Evolutionary conservation across 2,888 invertebrate species (phyloP).

Genomic region (Anodontia alba): DNA sequence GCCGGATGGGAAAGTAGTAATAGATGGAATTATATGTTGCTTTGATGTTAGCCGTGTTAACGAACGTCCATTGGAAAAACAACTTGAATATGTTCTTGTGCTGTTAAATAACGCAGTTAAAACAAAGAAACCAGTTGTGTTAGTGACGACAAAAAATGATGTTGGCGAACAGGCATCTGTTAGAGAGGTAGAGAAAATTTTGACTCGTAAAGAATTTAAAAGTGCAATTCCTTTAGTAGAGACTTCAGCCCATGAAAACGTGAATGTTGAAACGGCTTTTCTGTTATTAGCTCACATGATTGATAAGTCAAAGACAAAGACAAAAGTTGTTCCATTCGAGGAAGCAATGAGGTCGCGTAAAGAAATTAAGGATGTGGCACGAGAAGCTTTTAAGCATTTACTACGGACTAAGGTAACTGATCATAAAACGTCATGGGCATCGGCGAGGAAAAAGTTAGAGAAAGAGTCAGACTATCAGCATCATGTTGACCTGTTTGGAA

Average conservation of each 20-base stretch:
- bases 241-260: slow-evolving; percentile 97
- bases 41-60: slow-evolving; percentile 98
- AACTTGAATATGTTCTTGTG: slow-evolving; percentile 89
- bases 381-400: slow-evolving; percentile 94
- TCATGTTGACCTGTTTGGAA: slow-evolving; percentile 94
- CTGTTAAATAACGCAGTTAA: slow-evolving; percentile 94
- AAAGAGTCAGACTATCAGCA: slow-evolving; percentile 95
- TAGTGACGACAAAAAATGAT: slow-evolving; percentile 98
- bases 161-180: slow-evolving; percentile 91
- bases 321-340: slow-evolving; percentile 88
- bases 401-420: slow-evolving; percentile 92
- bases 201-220: slow-evolving; percentile 96
- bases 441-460: slow-evolving; percentile 92
- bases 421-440: slow-evolving; percentile 89
- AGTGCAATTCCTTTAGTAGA: slow-evolving; percentile 92
- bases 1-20: slow-evolving; percentile 93
- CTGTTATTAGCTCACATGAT: slow-evolving; percentile 96
- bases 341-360: slow-evolving; percentile 95
- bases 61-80: slow-evolving; percentile 95
- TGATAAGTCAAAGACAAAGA: slow-evolving; percentile 92
- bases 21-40: slow-evolving; percentile 98
- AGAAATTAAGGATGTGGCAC: slow-evolving; percentile 95
- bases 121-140: slow-evolving; percentile 97
- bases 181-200: slow-evolving; percentile 93
- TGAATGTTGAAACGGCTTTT: slow-evolving; percentile 95